Conservation (phyloP, 2,888 invertebrate genomes). For the Hymenopus coronatus region DNA sequence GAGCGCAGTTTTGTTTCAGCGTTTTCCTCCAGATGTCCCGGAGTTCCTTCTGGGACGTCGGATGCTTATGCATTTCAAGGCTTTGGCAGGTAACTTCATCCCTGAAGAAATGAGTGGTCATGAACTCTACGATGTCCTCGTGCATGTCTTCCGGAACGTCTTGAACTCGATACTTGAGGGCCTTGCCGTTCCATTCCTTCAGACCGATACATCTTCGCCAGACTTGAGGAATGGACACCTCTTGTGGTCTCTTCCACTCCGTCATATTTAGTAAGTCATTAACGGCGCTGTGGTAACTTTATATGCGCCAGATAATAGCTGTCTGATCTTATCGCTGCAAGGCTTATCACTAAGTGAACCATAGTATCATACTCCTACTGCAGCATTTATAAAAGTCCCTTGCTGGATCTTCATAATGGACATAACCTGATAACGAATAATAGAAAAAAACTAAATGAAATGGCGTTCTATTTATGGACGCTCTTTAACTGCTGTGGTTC, state of each 20-base stretch:
- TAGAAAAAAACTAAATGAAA: too few species aligned
- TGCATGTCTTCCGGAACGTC: conserved; percentile 51
- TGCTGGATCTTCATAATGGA: too few species aligned
- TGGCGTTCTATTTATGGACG: too few species aligned
- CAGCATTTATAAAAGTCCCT: too few species aligned
- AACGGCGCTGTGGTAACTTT: background rate
- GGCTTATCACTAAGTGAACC: too few species aligned
- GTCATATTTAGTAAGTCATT: background rate
- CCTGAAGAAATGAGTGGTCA: conserved; percentile 48
- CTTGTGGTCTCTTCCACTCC: conserved; percentile 47
- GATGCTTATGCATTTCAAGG: conserved; percentile 36
- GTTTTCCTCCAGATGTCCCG: conserved; percentile 39
- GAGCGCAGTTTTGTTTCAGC: conserved; percentile 41
- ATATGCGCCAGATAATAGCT: background rate
- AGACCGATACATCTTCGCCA: conserved; percentile 49
- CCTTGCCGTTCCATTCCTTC: conserved; percentile 39
- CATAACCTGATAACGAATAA: too few species aligned
- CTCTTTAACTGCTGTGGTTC: too few species aligned
- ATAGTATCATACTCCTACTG: too few species aligned
- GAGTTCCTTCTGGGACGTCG: conserved; percentile 38
- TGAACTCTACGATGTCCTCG: conserved; percentile 47
- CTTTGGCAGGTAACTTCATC: conserved; percentile 36
- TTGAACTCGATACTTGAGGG: conserved; percentile 51
- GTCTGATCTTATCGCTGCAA: too few species aligned
- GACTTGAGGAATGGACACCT: conserved; percentile 47